A percentile compares a stretch with the other conserved stretches of the same genome.
Evolutionary conservation across 2,888 invertebrate species (phyloP).

Genomic region (Clivina fossor): DNA sequence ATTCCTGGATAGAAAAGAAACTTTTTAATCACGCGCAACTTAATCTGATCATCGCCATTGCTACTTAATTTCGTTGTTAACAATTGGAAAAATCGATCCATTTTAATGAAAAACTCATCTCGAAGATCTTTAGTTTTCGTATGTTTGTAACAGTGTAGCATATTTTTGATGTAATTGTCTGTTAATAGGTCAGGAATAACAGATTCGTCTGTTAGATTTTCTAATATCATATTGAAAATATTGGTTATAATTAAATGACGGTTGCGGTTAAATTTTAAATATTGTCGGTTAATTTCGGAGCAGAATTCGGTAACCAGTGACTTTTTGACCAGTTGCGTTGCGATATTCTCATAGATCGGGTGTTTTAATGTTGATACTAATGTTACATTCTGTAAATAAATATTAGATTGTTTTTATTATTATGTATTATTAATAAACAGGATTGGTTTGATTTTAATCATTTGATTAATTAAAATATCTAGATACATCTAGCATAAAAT

Average conservation of each 20-base stretch:
- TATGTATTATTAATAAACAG: too few relatives aligned
- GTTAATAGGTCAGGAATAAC: constrained; percentile 63
- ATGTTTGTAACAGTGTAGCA: constrained; percentile 64
- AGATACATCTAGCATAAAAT: too few relatives aligned
- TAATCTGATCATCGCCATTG: constrained; percentile 56
- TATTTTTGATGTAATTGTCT: constrained; percentile 65
- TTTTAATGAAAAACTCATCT: constrained; percentile 59
- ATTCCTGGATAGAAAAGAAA: constrained; percentile 70
- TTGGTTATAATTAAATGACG: constrained; percentile 63
- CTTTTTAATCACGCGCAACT: constrained; percentile 64
- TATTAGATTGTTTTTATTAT: too few relatives aligned
- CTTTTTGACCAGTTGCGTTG: constrained; percentile 57
- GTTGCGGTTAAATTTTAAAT: constrained; percentile 59
- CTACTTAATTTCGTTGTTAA: constrained; percentile 57
- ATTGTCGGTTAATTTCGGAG: constrained; percentile 55
- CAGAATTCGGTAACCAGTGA: constrained; percentile 61
- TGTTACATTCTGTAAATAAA: constrained; percentile 59
- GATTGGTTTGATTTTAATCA: too few relatives aligned
- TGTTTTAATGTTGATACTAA: constrained; percentile 62
- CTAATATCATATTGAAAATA: constrained; percentile 60
- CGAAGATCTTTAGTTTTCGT: constrained; percentile 61
- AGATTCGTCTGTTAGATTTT: constrained; percentile 54
- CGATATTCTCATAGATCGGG: constrained; percentile 66
- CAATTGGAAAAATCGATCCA: constrained; percentile 59
- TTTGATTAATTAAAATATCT: too few relatives aligned